These are phyloP conservation scores for Drosophila atroscutellata DNA, from an alignment of 2,888 invertebrate genomes.

Conservation along the genomic window DNA sequence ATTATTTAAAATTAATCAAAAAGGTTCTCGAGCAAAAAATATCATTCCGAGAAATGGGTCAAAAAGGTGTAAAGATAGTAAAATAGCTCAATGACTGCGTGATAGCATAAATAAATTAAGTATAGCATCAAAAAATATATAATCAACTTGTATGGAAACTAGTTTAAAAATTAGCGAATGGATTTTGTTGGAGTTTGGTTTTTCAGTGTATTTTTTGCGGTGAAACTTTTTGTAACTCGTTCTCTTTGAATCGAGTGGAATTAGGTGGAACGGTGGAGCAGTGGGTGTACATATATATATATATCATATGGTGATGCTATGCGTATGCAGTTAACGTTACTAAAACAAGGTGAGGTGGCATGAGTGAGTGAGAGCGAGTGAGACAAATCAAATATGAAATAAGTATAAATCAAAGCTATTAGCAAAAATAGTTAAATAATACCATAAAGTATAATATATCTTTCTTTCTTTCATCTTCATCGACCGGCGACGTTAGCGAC, in stretches of 20 bases:
- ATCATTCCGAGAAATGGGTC: constrained; percentile 85
- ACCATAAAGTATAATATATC: constrained; percentile 62
- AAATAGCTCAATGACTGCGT: constrained; percentile 28
- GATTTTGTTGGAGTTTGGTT: constrained; percentile 10
- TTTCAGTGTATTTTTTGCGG: constrained; percentile 12
- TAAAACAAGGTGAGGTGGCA: constrained; percentile 43
- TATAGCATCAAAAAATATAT: constrained; percentile 14
- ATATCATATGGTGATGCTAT: constrained; percentile 38
- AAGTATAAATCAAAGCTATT: constrained; percentile 61
- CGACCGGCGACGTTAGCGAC: constrained; percentile 50
- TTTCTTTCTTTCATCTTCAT: constrained; percentile 70
- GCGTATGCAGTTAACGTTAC: constrained; percentile 43
- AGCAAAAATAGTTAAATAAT: constrained; percentile 69
- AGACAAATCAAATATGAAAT: constrained; percentile 51
- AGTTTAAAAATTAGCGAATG: constrained; percentile 24
- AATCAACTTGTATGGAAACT: constrained; percentile 11
- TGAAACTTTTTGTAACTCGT: constrained; percentile 16
- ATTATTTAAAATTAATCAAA: constrained; percentile 56
- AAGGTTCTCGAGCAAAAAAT: constrained; percentile 84
- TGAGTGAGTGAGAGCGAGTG: constrained; percentile 48
- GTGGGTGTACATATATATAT: constrained; percentile 32
- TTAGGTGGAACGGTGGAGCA: constrained; percentile 16
- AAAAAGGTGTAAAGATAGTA: constrained; percentile 46
- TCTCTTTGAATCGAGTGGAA: constrained; percentile 4
- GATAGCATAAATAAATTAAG: constrained; percentile 35